A percentile compares a stretch with the other conserved stretches of the same genome.
These are phyloP conservation scores for Carposina sasakii DNA, from an alignment of 1,140 invertebrate genomes.

Conservation along the genomic window DNA sequence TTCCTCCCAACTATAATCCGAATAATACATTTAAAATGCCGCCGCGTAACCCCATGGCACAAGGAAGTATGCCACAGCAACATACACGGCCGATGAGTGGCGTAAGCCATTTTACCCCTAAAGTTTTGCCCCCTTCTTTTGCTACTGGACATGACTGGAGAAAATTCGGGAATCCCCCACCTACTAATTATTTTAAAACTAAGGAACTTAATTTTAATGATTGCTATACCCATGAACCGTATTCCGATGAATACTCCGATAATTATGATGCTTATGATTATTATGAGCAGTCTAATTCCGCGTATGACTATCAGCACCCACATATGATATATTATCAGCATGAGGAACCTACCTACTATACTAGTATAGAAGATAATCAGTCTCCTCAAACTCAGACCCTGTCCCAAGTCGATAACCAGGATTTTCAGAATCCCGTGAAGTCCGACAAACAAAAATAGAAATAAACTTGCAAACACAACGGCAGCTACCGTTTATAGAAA, in stretches of 20 bases:
- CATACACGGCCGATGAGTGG: not conserved
- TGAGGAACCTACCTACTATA: not conserved
- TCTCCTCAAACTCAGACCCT: not conserved
- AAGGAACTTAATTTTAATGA: not conserved
- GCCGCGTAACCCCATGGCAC: not conserved
- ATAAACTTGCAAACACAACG: conserved; percentile 19
- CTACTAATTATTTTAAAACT: not conserved
- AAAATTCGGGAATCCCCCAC: not conserved
- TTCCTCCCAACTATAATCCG: conserved; percentile 7
- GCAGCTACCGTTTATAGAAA: conserved; percentile 13
- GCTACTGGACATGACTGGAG: not conserved
- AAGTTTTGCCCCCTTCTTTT: not conserved
- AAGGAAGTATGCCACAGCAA: not conserved
- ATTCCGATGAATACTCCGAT: not conserved
- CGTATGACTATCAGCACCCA: too few relatives aligned
- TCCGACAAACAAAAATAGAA: conserved; percentile 19
- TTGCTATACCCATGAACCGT: not conserved
- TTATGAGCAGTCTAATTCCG: not conserved
- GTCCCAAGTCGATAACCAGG: not conserved
- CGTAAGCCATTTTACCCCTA: not conserved
- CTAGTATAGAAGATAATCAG: not conserved
- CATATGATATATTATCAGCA: not conserved
- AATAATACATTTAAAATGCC: conserved; percentile 18
- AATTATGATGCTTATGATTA: not conserved
- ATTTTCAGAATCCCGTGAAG: conserved; percentile 14